These are phyloP conservation scores for Chaunax sp. DNA, from an alignment of 2,797 vertebrate genomes.

Conservation along the genomic window DNA sequence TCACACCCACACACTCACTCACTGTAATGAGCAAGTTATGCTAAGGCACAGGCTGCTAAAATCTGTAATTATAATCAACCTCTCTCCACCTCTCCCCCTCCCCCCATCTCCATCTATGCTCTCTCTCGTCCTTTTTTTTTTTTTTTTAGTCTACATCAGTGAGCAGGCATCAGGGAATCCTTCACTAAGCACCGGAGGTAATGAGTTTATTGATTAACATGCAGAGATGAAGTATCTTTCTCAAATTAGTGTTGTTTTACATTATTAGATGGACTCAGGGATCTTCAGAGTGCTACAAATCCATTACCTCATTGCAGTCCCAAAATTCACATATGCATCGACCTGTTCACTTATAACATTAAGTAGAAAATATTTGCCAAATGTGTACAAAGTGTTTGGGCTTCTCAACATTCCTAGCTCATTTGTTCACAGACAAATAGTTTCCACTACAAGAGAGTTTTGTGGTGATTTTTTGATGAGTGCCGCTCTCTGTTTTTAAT, in stretches of 20 bases:
- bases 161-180: conserved; percentile 78
- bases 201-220: conserved; percentile 84
- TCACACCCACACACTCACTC: conserved; percentile 44
- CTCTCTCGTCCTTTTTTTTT: conserved; percentile 31
- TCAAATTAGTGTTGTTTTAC: conserved; percentile 82
- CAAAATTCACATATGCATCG: conserved; percentile 56
- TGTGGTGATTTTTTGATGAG: conserved; percentile 36
- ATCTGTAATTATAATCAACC: conserved; percentile 89
- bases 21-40: conserved; percentile 87
- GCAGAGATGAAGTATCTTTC: conserved; percentile 74
- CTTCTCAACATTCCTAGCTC: conserved; percentile 8
- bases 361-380: conserved; percentile 23
- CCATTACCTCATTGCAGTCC: conserved; percentile 67
- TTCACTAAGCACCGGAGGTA: conserved; percentile 80
- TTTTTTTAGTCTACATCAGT: conserved; percentile 68
- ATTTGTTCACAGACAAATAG: conserved; percentile 1
- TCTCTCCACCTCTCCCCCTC: conserved; percentile 63
- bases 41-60: conserved; percentile 84
- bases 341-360: conserved; percentile 47
- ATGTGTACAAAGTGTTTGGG: conserved; percentile 26
- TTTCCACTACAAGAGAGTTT: neutral
- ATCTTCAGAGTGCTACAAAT: conserved; percentile 59
- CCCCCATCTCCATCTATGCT: conserved; percentile 59
- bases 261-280: conserved; percentile 77
- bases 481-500: conserved; percentile 44